Evolutionary conservation across 2,113 vertebrate species (phyloP).

Genomic region (Morphnarchus princeps): DNA sequence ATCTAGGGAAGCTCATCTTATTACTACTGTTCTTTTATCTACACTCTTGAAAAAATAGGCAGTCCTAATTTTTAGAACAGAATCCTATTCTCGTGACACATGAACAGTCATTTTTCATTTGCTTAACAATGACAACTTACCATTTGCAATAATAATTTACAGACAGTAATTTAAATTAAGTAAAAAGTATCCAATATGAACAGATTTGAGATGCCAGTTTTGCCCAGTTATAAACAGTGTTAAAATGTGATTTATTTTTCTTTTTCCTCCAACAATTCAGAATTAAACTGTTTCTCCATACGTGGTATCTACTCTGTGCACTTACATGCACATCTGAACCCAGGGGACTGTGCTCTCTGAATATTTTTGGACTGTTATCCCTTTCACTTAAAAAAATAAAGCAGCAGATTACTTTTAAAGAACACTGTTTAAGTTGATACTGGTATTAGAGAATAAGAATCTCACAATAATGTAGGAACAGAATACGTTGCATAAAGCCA

Average conservation of each 20-base stretch:
- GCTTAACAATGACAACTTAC: neutral
- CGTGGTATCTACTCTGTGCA: neutral
- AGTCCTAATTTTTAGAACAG: neutral
- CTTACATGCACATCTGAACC: neutral
- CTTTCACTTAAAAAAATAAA: neutral
- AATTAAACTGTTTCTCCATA: neutral
- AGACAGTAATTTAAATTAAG: neutral
- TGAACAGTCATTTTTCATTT: neutral
- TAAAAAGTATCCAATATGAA: neutral
- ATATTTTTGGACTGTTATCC: neutral
- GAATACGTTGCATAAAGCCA: neutral
- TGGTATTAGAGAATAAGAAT: neutral
- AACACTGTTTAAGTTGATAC: neutral
- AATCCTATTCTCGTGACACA: neutral
- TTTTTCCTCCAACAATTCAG: neutral
- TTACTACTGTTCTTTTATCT: neutral
- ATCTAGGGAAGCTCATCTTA: neutral
- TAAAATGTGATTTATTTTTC: neutral
- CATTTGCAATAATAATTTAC: neutral
- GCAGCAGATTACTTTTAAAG: neutral
- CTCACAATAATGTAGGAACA: neutral
- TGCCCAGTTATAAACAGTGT: neutral
- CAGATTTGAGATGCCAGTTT: neutral
- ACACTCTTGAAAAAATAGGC: neutral
- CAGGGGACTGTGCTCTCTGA: neutral